These are phyloP conservation scores for Meleagris gallopavo DNA, from an alignment of 2,113 vertebrate species.

Conservation along the genomic window DNA sequence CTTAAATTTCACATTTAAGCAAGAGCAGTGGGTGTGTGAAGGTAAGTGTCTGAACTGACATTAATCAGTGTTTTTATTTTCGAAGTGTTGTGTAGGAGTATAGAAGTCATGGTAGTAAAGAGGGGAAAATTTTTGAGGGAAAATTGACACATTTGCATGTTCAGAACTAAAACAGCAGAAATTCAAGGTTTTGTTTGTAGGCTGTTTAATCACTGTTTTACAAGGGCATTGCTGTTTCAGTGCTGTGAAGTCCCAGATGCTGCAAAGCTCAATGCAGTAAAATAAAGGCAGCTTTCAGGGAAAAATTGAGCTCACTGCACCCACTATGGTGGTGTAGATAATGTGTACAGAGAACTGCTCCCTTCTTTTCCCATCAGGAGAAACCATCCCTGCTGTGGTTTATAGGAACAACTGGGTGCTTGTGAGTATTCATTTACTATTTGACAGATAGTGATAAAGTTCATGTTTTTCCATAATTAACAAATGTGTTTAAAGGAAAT, in stretches of 20 bases:
- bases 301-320: background rate
- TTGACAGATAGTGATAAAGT: background rate
- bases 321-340: background rate
- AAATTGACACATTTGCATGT: background rate
- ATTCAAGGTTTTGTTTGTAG: background rate
- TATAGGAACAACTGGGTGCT: background rate
- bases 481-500: background rate
- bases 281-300: background rate
- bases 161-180: background rate
- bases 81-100: background rate
- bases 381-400: background rate
- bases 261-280: background rate
- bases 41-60: background rate
- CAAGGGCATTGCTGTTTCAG: background rate
- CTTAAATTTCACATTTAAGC: background rate
- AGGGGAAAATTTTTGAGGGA: background rate
- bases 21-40: background rate
- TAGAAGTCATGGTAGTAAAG: background rate
- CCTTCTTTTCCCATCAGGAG: background rate
- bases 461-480: background rate
- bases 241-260: background rate
- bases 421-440: background rate
- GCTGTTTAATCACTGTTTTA: background rate
- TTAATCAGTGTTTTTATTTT: background rate
- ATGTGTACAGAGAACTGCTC: fast-evolving